A percentile compares a stretch with the other conserved stretches of the same genome.
Evolutionary conservation across 2,888 invertebrate species (phyloP).

Genomic region (Chromoteleia sp.): DNA sequence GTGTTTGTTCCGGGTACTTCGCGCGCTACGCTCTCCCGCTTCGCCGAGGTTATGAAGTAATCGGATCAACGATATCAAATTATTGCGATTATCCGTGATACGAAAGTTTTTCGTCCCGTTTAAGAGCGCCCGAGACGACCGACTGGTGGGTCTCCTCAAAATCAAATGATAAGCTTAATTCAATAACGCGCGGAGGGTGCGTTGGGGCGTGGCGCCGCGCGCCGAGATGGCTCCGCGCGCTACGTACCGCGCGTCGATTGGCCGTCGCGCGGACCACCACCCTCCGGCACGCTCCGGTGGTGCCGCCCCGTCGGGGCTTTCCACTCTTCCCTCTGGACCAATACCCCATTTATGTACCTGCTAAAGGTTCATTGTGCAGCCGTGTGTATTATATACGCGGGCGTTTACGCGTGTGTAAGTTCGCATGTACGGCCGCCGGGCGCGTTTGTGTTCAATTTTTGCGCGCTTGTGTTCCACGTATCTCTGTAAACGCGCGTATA

Average conservation of each 20-base stretch:
- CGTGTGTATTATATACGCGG: slow-evolving; percentile 49
- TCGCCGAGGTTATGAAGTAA: slow-evolving; percentile 80
- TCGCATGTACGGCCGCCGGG: slow-evolving; percentile 10
- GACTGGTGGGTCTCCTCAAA: slow-evolving; percentile 84
- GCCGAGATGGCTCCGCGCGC: slow-evolving; percentile 66
- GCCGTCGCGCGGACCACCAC: slow-evolving; percentile 61
- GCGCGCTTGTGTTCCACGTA: neutral
- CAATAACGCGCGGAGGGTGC: slow-evolving; percentile 81
- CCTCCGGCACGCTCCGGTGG: slow-evolving; percentile 70
- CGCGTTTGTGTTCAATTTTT: slow-evolving; percentile 44
- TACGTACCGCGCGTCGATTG: slow-evolving; percentile 37
- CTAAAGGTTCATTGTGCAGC: slow-evolving; percentile 59
- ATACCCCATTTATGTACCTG: slow-evolving; percentile 74
- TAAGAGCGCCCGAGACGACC: slow-evolving; percentile 84
- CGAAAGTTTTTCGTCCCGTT: slow-evolving; percentile 83
- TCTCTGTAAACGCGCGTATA: slow-evolving; percentile 3
- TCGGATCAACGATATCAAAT: slow-evolving; percentile 84
- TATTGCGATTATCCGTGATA: slow-evolving; percentile 84
- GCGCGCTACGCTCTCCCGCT: slow-evolving; percentile 55
- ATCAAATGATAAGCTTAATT: slow-evolving; percentile 85
- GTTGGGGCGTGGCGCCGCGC: slow-evolving; percentile 71
- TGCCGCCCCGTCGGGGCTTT: slow-evolving; percentile 63
- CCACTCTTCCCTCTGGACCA: slow-evolving; percentile 76
- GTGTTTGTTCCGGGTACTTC: slow-evolving; percentile 32
- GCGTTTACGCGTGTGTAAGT: slow-evolving; percentile 21